Evolutionary conservation across 2,797 vertebrate species (phyloP), one percentile per base, ranked within the genome.

Genomic region (Fringilla coelebs): DNA sequence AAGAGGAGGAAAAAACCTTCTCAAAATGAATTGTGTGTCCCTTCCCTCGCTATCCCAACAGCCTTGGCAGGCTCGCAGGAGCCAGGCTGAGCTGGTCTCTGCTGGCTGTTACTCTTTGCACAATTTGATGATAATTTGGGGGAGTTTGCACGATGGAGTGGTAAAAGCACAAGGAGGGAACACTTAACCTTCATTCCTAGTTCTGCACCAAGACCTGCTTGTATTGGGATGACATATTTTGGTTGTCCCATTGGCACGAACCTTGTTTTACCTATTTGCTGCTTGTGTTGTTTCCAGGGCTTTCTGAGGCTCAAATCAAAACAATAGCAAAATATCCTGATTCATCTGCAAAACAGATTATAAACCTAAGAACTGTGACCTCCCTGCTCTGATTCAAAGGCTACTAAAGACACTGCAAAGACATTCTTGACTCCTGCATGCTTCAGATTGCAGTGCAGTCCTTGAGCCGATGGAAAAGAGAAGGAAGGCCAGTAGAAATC

Each of bases 31-130:
- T 88, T 91, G 84, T 82, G 60, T 79, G 74, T 82, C 65, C 89
- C 82, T 90, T 86, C 85, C 67, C 70, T 90, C 4, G 2, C 89
- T 6, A 36, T 40, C 66, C 92, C 80, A 84, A 49, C 52, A 67
- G 78, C 89, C 66, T 73, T 91, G 92, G 85, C 82, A 93, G 83
- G 52, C 77, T 85, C 74, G 6, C 0, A 51, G 67, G 65, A 93
- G 85, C 80, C 89, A 80, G 61, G 83, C 95, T 74, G 83, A 89
- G 78, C 89, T 93, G 90, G 83, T 94, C 90, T 83, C 74, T 93
- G 90, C 83, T 88, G 95, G 88, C 88, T 90, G 34, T 12, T 45
- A 12, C 25, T 74, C 71, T 93, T 40, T 76, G 70, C 45, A 90
- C 54, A 95, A 71, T 54, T 81, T 66, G 17, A 45, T 63, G 55